Evolutionary conservation across 2,888 invertebrate species (phyloP).

Genomic region (Morinoia aosen): DNA sequence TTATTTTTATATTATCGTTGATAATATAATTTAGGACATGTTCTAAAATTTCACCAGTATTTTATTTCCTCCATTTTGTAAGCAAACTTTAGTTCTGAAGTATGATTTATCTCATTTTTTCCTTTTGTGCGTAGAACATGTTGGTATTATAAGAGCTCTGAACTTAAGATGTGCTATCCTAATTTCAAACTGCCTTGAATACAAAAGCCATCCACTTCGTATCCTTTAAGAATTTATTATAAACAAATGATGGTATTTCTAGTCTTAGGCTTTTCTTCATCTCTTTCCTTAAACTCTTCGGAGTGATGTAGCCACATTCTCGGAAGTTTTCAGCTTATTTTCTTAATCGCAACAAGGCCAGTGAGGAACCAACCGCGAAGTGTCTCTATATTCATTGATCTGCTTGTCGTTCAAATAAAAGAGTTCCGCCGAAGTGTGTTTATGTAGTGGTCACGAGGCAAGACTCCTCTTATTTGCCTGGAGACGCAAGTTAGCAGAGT

Average conservation of each 20-base stretch:
- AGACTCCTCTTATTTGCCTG: not conserved
- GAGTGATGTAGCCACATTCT: not conserved
- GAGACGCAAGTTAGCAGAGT: not conserved
- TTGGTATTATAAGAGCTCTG: not conserved
- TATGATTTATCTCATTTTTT: not conserved
- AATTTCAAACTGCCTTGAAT: conserved; percentile 48
- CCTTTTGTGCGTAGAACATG: not conserved
- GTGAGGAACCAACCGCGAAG: not conserved
- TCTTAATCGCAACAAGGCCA: not conserved
- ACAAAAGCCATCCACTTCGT: conserved; percentile 46
- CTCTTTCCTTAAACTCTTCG: not conserved
- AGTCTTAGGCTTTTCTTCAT: not conserved
- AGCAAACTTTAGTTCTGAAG: not conserved
- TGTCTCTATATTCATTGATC: conserved; percentile 3
- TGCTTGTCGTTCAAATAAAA: conserved; percentile 12
- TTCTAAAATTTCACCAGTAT: not conserved
- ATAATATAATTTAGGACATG: not conserved
- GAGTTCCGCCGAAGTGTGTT: not conserved
- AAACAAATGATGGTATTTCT: conserved; percentile 7
- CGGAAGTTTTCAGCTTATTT: not conserved
- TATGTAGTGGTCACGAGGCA: not conserved
- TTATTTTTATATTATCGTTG: not conserved
- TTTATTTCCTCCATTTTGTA: not conserved
- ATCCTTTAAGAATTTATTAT: conserved; percentile 37
- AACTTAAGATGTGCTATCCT: conserved; percentile 22